A percentile compares a stretch with the other conserved stretches of the same genome.
These are phyloP conservation scores for Fopius arisanus DNA, from an alignment of 1,140 invertebrate species.

Conservation along the genomic window DNA sequence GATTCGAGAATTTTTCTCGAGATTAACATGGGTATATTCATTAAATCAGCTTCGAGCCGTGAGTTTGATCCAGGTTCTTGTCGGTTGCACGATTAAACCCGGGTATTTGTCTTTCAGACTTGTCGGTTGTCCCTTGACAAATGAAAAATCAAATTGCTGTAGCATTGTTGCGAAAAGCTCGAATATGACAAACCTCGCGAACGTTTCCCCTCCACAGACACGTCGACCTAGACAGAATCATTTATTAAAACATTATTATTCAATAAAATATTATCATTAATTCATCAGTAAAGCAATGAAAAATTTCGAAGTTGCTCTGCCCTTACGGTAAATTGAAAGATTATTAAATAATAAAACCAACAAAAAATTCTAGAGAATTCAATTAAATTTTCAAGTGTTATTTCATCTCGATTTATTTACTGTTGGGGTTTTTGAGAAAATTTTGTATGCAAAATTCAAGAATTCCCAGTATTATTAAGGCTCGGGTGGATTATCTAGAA, in stretches of 20 bases:
- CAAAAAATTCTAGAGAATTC: too few relatives aligned
- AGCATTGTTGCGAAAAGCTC: conserved; percentile 70
- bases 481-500: too few relatives aligned
- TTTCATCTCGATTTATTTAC: too few relatives aligned
- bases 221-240: conserved; percentile 67
- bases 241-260: background rate
- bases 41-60: conserved; percentile 23
- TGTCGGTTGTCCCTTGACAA: conserved; percentile 53
- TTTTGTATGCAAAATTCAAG: too few relatives aligned
- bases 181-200: conserved; percentile 74
- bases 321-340: too few relatives aligned
- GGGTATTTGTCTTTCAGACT: conserved; percentile 48
- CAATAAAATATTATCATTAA: background rate
- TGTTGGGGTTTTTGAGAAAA: too few relatives aligned
- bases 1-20: background rate
- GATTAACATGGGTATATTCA: background rate
- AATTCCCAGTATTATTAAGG: too few relatives aligned
- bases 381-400: too few relatives aligned
- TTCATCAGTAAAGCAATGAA: too few relatives aligned
- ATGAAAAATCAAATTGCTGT: conserved; percentile 69
- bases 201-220: conserved; percentile 78
- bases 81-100: conserved; percentile 52
- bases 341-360: too few relatives aligned
- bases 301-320: too few relatives aligned
- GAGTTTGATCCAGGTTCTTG: conserved; percentile 54